phyloP scores from a whole-genome alignment of 2,888 invertebrate species.

The Ashinkailepas kermadecensis region DNA sequence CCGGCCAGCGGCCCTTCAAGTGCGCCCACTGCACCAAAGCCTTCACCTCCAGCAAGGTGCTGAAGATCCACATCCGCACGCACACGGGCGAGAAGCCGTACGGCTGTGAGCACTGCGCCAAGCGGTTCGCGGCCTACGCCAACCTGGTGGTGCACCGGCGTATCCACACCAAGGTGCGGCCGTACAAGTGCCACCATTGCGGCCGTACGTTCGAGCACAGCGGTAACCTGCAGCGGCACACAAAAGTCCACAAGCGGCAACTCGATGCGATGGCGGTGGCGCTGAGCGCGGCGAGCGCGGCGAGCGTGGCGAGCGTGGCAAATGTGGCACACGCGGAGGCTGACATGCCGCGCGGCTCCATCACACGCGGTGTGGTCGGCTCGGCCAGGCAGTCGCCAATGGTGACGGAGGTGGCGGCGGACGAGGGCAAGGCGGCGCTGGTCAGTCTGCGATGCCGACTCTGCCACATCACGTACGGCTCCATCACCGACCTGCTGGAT shows the following conservation, averaged over 20 bases:
- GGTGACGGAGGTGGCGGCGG: not conserved
- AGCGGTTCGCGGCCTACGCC: conserved; percentile 34
- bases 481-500: not conserved
- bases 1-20: conserved; percentile 33
- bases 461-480: not conserved
- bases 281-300: not conserved
- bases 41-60: conserved; percentile 33
- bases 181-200: conserved; percentile 32
- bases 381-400: not conserved
- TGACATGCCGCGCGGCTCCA: not conserved
- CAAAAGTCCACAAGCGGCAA: conserved; percentile 24
- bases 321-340: not conserved
- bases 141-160: conserved; percentile 33
- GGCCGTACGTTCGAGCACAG: conserved; percentile 34
- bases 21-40: conserved; percentile 32
- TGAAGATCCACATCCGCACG: conserved; percentile 34
- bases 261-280: not conserved
- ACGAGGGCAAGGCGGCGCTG: not conserved
- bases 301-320: too few species aligned
- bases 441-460: not conserved
- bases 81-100: conserved; percentile 34
- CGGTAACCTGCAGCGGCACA: conserved; percentile 33
- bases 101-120: conserved; percentile 33
- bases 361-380: not conserved
- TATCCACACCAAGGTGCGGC: conserved; percentile 33